These are phyloP conservation scores for Temnothorax nylanderi DNA, from an alignment of 1,140 invertebrate species.

Conservation along the genomic window DNA sequence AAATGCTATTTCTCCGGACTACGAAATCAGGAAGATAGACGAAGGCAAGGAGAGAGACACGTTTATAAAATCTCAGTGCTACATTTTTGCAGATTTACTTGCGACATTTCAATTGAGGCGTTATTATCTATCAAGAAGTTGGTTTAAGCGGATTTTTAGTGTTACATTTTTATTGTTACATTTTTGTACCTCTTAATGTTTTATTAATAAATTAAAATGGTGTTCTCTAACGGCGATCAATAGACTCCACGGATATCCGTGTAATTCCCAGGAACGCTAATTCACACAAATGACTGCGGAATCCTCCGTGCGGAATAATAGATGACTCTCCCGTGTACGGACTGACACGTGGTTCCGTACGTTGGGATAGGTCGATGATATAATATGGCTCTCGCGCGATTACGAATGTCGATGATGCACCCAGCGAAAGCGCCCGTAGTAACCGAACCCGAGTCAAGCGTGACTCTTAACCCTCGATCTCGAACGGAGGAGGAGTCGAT, in stretches of 20 bases:
- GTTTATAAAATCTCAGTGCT: neutral
- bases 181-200: neutral
- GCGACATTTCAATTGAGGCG: neutral
- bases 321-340: conserved; percentile 35
- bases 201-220: neutral
- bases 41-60: neutral
- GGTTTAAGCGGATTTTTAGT: neutral
- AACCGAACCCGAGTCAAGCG: conserved; percentile 9
- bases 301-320: conserved; percentile 56
- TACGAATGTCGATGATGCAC: conserved; percentile 13
- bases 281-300: conserved; percentile 45
- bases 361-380: conserved; percentile 64
- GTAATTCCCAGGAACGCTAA: conserved; percentile 33
- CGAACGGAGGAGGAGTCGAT: neutral
- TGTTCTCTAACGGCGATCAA: conserved; percentile 21
- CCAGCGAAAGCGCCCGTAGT: neutral
- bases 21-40: neutral
- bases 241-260: neutral
- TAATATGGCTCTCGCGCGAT: conserved; percentile 6
- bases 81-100: conserved; percentile 5
- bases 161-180: neutral
- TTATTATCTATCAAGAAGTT: neutral
- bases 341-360: conserved; percentile 16
- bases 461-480: neutral
- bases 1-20: conserved; percentile 32